phyloP scores from a whole-genome alignment of 2,797 vertebrate species.

The Intellagama lesueurii region DNA sequence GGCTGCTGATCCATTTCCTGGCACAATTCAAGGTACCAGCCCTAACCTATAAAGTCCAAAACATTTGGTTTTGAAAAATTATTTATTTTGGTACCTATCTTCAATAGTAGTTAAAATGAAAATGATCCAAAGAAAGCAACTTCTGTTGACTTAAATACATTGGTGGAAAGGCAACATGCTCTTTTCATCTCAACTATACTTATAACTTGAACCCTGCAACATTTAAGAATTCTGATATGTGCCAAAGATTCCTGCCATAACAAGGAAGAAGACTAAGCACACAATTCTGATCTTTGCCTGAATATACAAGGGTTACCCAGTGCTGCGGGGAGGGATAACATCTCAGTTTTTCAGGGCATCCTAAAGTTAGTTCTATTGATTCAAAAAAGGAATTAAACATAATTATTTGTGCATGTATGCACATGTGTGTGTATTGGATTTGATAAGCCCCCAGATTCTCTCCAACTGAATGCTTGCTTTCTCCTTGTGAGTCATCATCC shows the following conservation, averaged over 20 bases:
- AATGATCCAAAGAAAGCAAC: not conserved
- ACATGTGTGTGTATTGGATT: not conserved
- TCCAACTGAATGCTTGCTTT: not conserved
- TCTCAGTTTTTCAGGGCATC: not conserved
- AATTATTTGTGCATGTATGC: not conserved
- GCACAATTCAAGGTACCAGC: no score
- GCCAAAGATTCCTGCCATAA: not conserved
- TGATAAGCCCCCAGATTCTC: not conserved
- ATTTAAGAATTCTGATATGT: not conserved
- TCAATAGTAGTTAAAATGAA: not conserved
- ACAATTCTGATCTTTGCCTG: not conserved
- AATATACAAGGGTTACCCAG: not conserved
- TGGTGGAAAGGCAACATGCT: not conserved
- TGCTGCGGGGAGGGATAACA: not conserved
- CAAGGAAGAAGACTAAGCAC: not conserved
- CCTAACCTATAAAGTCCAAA: no score
- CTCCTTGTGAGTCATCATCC: no score
- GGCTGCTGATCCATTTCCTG: no score
- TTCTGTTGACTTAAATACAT: not conserved
- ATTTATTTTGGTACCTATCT: not conserved
- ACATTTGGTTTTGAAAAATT: not conserved
- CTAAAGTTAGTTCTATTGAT: not conserved
- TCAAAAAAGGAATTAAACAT: not conserved
- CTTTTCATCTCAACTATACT: no score
- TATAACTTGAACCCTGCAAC: not conserved